phyloP scores from a whole-genome alignment of 2,113 vertebrate species.

The Hippopotamus amphibius region DNA sequence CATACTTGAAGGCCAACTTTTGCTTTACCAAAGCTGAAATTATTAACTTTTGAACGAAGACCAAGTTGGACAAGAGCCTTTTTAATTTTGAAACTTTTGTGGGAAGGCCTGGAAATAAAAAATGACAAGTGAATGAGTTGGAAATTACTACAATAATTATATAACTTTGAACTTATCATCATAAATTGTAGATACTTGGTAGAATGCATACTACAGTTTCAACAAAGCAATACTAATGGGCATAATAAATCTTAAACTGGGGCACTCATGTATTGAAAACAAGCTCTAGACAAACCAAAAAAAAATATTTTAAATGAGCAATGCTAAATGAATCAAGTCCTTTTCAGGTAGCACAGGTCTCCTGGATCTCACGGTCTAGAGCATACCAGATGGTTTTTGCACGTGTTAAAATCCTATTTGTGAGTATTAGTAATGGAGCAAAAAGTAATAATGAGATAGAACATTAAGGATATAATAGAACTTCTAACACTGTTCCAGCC shows the following conservation, averaged over 20 bases:
- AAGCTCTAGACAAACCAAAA: slow-evolving; percentile 76
- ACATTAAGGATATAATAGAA: slow-evolving; percentile 54
- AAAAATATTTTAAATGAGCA: slow-evolving; percentile 79
- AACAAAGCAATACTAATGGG: slow-evolving; percentile 80
- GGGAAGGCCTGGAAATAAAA: slow-evolving; percentile 82
- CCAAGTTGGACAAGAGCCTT: slow-evolving; percentile 59
- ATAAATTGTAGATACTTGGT: slow-evolving; percentile 79
- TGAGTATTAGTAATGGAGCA: slow-evolving; percentile 69
- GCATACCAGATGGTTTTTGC: slow-evolving; percentile 61
- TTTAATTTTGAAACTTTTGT: slow-evolving; percentile 76
- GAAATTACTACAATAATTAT: slow-evolving; percentile 80
- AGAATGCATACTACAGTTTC: slow-evolving; percentile 79
- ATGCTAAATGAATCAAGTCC: slow-evolving; percentile 77
- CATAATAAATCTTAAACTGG: slow-evolving; percentile 78
- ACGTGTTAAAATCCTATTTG: slow-evolving; percentile 66
- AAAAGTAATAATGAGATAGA: slow-evolving; percentile 68
- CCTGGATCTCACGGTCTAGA: slow-evolving; percentile 54
- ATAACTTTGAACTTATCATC: slow-evolving; percentile 74
- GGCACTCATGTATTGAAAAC: slow-evolving; percentile 73
- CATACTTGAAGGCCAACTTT: slow-evolving; percentile 49
- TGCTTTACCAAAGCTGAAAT: slow-evolving; percentile 60
- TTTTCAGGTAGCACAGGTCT: slow-evolving; percentile 61
- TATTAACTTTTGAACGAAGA: slow-evolving; percentile 73
- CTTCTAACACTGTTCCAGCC: not conserved
- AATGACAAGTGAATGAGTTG: slow-evolving; percentile 81